Evolutionary conservation across 2,888 invertebrate species (phyloP), one percentile per base, ranked within the genome.

Genomic region (Lepidocyrtinus sp.): DNA sequence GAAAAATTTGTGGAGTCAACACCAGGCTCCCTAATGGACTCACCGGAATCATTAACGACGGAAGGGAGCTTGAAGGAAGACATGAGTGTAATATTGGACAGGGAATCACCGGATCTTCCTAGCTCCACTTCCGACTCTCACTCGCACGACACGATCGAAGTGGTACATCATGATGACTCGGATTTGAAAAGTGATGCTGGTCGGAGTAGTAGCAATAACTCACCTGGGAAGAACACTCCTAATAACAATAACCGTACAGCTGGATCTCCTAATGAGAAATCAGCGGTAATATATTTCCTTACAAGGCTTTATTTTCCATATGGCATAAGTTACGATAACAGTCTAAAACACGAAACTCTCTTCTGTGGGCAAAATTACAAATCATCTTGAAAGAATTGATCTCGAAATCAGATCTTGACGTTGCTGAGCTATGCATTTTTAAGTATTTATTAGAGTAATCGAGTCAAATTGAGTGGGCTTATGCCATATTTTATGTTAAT

Each of bases 1-100:
- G 93, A 93, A 89, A 93, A 92, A 89, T 92, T 92, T 88, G 92
- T 92, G 78, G 92, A 92, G 87, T 92, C 92, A 77, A 87, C 87
- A 12, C 84, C 86, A 62, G 85, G 84, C 36, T 85, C 86, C 15
- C 73, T 84, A 77, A 79, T 86, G 81, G 85, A 85, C 76, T 85
- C 85, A 21, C 84, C 84, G 19, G 86, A 86, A 73, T 82, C 82
- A 22, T 73, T 85, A 45, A 85, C 84, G 50, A 78, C 84, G 46
- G 85, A 85, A 63, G 74, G 72, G 59, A 76, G 76, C 65, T 75
- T 84, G 65, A 85, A 82, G 68, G 84, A 84, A 75, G 84, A 84
- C 36, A 85, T 84, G 84, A 73, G 82, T 71, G 77, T 75, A 59
- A 81, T 83, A 45, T 74, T 82, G 50, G 87, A 85, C 64, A 81